phyloP scores from a whole-genome alignment of 2,797 vertebrate species.

The Onychomys torridus region DNA sequence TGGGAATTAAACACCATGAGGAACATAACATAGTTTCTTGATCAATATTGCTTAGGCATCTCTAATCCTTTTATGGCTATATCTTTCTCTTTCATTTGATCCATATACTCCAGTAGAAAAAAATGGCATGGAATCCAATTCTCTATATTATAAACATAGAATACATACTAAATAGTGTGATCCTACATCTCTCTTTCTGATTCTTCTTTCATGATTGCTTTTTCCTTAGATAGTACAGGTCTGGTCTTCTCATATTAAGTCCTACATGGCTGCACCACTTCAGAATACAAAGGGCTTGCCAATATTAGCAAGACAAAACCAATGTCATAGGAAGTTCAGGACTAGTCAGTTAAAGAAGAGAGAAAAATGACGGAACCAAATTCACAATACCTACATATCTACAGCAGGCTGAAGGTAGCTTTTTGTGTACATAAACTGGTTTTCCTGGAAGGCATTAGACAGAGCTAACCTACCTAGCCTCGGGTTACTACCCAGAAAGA shows the following conservation, averaged over 20 bases:
- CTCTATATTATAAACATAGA: background rate
- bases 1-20: background rate
- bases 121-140: background rate
- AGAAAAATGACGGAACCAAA: background rate
- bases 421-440: background rate
- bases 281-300: background rate
- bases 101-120: background rate
- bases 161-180: background rate
- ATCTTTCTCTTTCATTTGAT: slow-evolving; percentile 13
- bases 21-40: background rate
- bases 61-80: background rate
- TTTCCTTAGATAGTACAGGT: background rate
- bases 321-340: background rate
- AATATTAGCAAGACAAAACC: background rate
- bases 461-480: background rate
- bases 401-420: background rate
- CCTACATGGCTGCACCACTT: no score
- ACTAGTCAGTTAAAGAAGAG: background rate
- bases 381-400: background rate
- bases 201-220: background rate
- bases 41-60: background rate
- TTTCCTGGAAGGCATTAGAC: background rate
- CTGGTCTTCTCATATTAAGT: background rate
- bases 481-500: background rate
- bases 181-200: background rate